Evolutionary conservation across 2,113 vertebrate genomes (phyloP).

Genomic region (Halichoeres trimaculatus): DNA sequence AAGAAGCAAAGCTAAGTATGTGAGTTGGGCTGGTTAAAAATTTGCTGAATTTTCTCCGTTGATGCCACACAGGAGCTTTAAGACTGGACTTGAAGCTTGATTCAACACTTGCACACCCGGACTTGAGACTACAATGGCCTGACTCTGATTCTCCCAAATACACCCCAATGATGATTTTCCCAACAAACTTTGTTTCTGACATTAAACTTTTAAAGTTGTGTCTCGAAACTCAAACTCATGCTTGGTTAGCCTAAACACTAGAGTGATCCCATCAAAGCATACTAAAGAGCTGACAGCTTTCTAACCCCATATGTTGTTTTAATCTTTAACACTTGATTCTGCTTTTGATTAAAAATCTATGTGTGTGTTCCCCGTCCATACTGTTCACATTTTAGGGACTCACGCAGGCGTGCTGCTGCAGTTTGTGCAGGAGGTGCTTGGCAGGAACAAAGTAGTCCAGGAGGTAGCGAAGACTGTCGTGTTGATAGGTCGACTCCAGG

Average conservation of each 20-base stretch:
- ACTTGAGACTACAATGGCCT: too few relatives aligned
- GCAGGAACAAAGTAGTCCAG: slow-evolving; percentile 93
- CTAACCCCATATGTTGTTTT: background rate
- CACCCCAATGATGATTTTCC: too few relatives aligned
- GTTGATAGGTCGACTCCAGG: slow-evolving; percentile 90
- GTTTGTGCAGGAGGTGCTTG: slow-evolving; percentile 91
- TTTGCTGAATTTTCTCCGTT: too few relatives aligned
- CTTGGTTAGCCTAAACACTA: background rate
- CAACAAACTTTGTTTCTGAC: background rate
- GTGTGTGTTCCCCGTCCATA: slow-evolving; percentile 37
- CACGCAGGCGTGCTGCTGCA: slow-evolving; percentile 94
- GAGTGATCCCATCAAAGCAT: background rate
- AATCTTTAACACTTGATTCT: slow-evolving; percentile 19
- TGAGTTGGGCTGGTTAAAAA: too few relatives aligned
- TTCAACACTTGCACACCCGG: too few relatives aligned
- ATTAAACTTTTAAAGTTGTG: background rate
- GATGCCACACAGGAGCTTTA: too few relatives aligned
- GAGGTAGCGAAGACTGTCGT: slow-evolving; percentile 91
- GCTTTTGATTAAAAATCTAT: slow-evolving; percentile 45
- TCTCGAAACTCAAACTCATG: background rate
- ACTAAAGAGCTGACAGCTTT: slow-evolving; percentile 20
- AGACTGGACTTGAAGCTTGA: too few relatives aligned
- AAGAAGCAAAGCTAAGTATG: too few relatives aligned
- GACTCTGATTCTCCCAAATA: too few relatives aligned
- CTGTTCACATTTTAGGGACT: slow-evolving; percentile 71